phyloP scores from a whole-genome alignment of 2,888 invertebrate genomes.

The Diabrotica balteata region DNA sequence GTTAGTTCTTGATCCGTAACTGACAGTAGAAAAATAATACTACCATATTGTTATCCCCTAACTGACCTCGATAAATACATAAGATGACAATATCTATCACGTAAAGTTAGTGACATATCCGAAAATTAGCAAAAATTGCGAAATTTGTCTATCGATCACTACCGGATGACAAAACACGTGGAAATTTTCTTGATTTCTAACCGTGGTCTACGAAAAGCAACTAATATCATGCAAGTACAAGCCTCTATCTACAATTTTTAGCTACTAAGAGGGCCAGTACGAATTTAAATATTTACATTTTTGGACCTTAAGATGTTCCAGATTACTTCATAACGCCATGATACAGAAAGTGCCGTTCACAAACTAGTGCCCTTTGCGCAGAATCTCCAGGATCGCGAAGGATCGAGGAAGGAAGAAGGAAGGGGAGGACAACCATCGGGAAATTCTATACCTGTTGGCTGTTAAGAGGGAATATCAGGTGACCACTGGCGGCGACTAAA shows the following conservation, averaged over 20 bases:
- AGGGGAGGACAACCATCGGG: slow-evolving; percentile 1
- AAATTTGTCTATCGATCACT: slow-evolving; percentile 21
- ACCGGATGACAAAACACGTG: slow-evolving; percentile 24
- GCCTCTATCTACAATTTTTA: slow-evolving; percentile 2
- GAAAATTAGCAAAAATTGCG: slow-evolving; percentile 11
- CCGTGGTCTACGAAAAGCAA: not conserved
- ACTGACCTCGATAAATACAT: too few relatives aligned
- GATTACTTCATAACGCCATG: slow-evolving; percentile 30
- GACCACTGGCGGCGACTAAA: not conserved
- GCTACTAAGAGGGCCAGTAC: slow-evolving; percentile 3
- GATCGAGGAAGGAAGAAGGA: slow-evolving; percentile 5
- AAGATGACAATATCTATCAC: too few relatives aligned
- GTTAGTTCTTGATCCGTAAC: not conserved
- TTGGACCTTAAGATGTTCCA: slow-evolving; percentile 13
- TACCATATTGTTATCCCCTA: too few relatives aligned
- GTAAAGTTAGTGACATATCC: not conserved
- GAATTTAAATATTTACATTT: slow-evolving; percentile 24
- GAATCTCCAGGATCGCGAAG: slow-evolving; percentile 22
- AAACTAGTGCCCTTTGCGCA: slow-evolving; percentile 23
- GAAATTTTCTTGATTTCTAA: slow-evolving; percentile 3
- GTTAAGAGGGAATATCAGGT: slow-evolving; percentile 1
- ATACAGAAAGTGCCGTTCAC: slow-evolving; percentile 31
- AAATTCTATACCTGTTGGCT: slow-evolving; percentile 12
- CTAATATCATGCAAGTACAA: slow-evolving; percentile 18
- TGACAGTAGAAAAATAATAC: too few relatives aligned